Evolutionary conservation across 2,797 vertebrate genomes (phyloP).

Genomic region (Sarcoramphus papa): DNA sequence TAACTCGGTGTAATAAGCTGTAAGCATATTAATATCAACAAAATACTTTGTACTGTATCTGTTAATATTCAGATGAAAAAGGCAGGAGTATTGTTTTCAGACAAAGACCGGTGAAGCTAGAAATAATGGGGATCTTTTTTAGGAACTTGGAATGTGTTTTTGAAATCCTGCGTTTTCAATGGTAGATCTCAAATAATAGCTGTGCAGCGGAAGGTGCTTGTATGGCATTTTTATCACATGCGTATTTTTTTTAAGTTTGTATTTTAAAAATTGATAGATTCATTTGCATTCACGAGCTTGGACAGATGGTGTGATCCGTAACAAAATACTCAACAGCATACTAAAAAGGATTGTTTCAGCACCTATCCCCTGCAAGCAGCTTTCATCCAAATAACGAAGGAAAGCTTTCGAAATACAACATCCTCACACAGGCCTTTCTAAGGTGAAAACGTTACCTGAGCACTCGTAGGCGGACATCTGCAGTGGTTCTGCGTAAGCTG

Average conservation of each 20-base stretch:
- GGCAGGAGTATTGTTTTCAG: constrained; percentile 36
- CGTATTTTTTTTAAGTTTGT: background rate
- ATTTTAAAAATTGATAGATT: constrained; percentile 40
- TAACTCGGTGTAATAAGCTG: constrained; percentile 74
- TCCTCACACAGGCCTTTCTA: background rate
- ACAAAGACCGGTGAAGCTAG: constrained; percentile 8
- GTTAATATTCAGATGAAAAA: constrained; percentile 60
- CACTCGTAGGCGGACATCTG: accelerated
- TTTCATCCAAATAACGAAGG: background rate
- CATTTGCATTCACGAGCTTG: constrained; percentile 8
- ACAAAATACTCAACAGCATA: constrained; percentile 39
- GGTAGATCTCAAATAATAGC: background rate
- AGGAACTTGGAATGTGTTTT: background rate
- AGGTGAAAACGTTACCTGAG: background rate
- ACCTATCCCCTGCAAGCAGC: background rate
- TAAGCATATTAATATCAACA: constrained; percentile 76
- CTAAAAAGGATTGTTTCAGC: constrained; percentile 45
- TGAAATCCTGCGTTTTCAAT: constrained; percentile 12
- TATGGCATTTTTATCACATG: background rate
- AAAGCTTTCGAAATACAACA: background rate
- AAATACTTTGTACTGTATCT: constrained; percentile 54
- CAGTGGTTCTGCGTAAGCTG: accelerated
- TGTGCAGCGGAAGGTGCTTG: background rate
- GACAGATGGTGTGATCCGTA: constrained; percentile 18
- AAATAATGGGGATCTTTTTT: constrained; percentile 11